Base-by-base conservation (phyloP, 2,113 vertebrate genomes). In the Austrofundulus limnaeus region DNA sequence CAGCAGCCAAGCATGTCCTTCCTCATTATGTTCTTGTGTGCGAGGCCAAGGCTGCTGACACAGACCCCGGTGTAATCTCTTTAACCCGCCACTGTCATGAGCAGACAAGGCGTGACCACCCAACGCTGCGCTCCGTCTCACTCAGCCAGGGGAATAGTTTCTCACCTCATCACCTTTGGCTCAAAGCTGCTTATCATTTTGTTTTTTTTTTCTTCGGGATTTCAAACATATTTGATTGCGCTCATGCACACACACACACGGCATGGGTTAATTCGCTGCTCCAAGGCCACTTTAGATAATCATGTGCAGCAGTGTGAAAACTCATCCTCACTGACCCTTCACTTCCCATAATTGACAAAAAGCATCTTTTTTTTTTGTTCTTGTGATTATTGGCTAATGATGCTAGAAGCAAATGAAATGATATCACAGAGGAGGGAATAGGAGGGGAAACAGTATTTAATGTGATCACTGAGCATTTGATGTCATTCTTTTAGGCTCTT, bases 21-120 rank as follows among this genome's bases (percentile, higher is more conserved):
- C 88, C 90, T 94, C 94, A 94, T 96, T 95, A 95, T 94, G 92
- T 92, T 89, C 84, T 71, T 84, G 87, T 89, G 86, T 89, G 25
- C 19, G 87, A 90, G 93, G 91, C 92, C 93, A 91, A 92, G 92
- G 92, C 92, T 92, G 92, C 91, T 94, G 94, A 94, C 91, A 90
- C 90, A 91, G 90, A 92, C 92, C 31, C 88, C 77, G 73, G 91
- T 94, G 94, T 96, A 96, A 98, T 96, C 95, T 95, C 92, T 94
- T 94, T 96, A 96, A 95, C 94, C 94, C 92, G 91, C 88, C 91
- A 91, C 91, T 91, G 89, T 88, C 88, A 89, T 80, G 88, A 91
- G 69, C 85, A 84, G 90, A 90, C 90, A 91, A 94, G 92, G 93
- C 93, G 80, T 93, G 93, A 95, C 92, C 85, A 82, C 89, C 83